Evolutionary conservation across 2,888 invertebrate species (phyloP).

Genomic region (Hymenopus coronatus): DNA sequence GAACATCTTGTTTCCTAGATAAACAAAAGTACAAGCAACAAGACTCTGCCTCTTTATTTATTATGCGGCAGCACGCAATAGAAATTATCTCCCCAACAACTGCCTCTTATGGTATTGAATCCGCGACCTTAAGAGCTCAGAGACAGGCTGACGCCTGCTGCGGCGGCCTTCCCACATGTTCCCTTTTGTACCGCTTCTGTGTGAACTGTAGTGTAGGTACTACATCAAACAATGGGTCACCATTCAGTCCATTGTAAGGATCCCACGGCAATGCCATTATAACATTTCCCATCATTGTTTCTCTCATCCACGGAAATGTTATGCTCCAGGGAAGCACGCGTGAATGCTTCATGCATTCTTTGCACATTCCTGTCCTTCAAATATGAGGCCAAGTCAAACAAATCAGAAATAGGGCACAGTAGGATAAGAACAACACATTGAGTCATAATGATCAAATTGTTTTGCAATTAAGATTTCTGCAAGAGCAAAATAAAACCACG

Average conservation of each 20-base stretch:
- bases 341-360: neutral
- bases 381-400: neutral
- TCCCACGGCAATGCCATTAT: neutral
- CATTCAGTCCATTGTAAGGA: neutral
- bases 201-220: neutral
- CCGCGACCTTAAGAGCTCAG: too few species aligned
- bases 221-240: neutral
- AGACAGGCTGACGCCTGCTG: neutral
- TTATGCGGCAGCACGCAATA: too few species aligned
- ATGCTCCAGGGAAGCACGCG: neutral
- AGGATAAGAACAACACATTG: too few species aligned
- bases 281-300: neutral
- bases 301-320: neutral
- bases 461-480: too few species aligned
- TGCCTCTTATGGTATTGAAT: neutral
- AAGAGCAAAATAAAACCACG: too few species aligned
- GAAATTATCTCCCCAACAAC: too few species aligned
- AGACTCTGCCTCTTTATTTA: too few species aligned
- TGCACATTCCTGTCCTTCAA: neutral
- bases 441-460: too few species aligned
- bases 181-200: neutral
- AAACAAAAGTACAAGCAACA: too few species aligned
- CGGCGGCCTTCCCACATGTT: neutral
- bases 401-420: too few species aligned
- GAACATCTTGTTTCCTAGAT: too few species aligned